Evolutionary conservation across 2,888 invertebrate species (phyloP), one percentile per base, ranked within the genome.

Genomic region (Tenthredo scrophulariae): DNA sequence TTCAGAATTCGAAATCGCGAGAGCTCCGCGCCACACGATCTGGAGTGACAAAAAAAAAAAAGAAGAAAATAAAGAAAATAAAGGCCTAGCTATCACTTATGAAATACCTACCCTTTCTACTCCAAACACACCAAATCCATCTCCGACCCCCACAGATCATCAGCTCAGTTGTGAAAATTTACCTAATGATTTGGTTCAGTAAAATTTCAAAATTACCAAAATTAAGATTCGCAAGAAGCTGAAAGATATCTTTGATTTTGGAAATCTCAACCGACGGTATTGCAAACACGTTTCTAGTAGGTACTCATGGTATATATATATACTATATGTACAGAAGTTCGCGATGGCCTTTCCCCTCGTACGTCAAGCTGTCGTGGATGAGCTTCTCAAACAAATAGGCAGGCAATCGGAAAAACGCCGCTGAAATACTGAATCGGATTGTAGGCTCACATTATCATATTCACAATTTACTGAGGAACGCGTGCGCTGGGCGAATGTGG

Each of bases 391-490:
- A 92, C 91, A 92, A 92, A 92, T 92, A 89, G 91, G 87, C 87
- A 88, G 89, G 91, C 91, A 92, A 91, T 91, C 91, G 91, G 89
- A 90, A 90, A 88, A 91, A 91, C 91, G 90, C 91, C 88, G 89
- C 89, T 91, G 91, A 92, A 92, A 92, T 92, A 91, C 91, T 89
- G 90, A 91, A 91, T 92, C 91, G 91, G 91, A 90, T 92, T 91
- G 90, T 88, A 87, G 88, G 90, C 89, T 89, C 88, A 89, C 91
- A 92, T 92, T 91, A 92, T 92, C 92, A 91, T 91, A 92, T 91
- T 90, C 91, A 90, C 90, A 91, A 91, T 91, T 91, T 90, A 90
- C 89, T 89, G 84, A 86, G 79, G 40, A 77, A 80, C 80, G 80
- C 80, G 80, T 62, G 54, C 40, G 50, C 74, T 26, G 1, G 40